These are phyloP conservation scores for Neomicropteryx cornuta DNA, from an alignment of 1,140 invertebrate genomes.

Conservation along the genomic window DNA sequence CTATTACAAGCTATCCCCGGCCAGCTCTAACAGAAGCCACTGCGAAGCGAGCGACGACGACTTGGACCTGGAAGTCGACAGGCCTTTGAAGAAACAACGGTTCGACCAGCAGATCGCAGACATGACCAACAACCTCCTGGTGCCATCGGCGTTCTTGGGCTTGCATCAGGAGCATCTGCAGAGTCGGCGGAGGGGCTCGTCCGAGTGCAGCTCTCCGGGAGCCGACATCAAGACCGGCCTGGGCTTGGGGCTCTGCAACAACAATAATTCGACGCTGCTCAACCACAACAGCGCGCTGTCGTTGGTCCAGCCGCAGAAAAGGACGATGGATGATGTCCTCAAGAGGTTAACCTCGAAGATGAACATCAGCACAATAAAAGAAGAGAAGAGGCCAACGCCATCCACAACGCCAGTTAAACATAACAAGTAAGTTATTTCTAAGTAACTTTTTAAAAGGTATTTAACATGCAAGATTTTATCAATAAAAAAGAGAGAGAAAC, in stretches of 20 bases:
- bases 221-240: constrained; percentile 43
- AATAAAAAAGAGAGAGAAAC: neutral
- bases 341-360: constrained; percentile 72
- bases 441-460: neutral
- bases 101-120: constrained; percentile 32
- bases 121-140: constrained; percentile 41
- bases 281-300: constrained; percentile 37
- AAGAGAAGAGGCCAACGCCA: constrained; percentile 53
- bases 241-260: constrained; percentile 29
- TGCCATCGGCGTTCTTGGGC: constrained; percentile 37
- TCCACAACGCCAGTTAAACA: constrained; percentile 49
- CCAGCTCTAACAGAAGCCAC: constrained; percentile 40
- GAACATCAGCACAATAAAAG: constrained; percentile 53
- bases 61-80: constrained; percentile 41
- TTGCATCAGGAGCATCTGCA: constrained; percentile 40
- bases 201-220: constrained; percentile 57
- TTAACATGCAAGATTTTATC: neutral
- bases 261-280: constrained; percentile 39
- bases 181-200: constrained; percentile 42
- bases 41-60: constrained; percentile 48
- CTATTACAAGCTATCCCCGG: constrained; percentile 45
- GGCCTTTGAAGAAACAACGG: constrained; percentile 36
- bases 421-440: constrained; percentile 31
- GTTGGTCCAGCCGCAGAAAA: constrained; percentile 37
- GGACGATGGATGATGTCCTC: constrained; percentile 80